Evolutionary conservation across 2,888 invertebrate species (phyloP), one percentile per base, ranked within the genome.

Genomic region (Rhagophthalmus giganteus): DNA sequence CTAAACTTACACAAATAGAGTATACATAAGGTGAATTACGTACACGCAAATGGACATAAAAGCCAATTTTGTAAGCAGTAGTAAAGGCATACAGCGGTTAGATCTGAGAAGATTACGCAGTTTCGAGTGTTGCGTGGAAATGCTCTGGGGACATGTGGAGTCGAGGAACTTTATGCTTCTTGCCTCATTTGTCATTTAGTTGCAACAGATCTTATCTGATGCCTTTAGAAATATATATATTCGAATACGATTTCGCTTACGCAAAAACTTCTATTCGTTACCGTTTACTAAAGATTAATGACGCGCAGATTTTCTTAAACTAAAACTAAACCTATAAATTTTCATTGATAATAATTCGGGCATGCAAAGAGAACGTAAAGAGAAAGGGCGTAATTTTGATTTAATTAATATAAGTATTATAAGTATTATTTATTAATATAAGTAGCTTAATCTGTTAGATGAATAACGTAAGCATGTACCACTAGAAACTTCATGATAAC

Each of bases 261-360:
- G 56, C 53, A 56, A 56, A 56, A 56, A 56, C 49, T 37, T 45
- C 48, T 45, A 42, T 28, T 48, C 46, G 42, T 16, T 51, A 15
- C 39, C 28, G 28, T 27, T 39, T 11, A 30, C 28, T 30, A 31
- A 40, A 53, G 53, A 56, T 56, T 56, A 56, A 56, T 53, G 53
- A 53, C 55, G 48, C 8, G 49, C 45, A 35, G 44, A 47, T 50
- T 56, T 56, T 56, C 56, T 56, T 56, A 56, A 56, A 55, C 48
- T 48, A 35, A 41, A 56, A 56, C 56, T 56, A 53, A 56, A 56
- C 48, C 56, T 46, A 56, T 56, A 56, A 56, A 56, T 56, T 56
- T 52, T 49, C 33, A 31, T 38, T 32, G 48, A 44, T 54, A 54
- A 54, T 49, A 40, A n/a, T n/a, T n/a, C n/a, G n/a, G n/a, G n/a